Evolutionary conservation across 2,113 vertebrate genomes (phyloP).

Genomic region (Chaetorhynchus papuensis): DNA sequence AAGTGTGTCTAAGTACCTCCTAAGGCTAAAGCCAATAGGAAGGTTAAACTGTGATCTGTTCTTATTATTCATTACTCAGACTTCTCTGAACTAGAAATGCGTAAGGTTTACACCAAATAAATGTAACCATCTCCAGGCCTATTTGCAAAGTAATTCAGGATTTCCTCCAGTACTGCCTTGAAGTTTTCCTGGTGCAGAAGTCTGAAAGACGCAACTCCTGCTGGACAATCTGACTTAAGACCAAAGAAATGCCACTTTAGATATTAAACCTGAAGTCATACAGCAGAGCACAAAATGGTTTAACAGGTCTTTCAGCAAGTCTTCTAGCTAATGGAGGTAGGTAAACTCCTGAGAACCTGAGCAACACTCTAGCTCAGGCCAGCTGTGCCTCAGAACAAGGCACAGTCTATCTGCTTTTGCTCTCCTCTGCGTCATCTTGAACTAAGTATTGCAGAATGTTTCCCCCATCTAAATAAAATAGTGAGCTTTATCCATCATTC

Average conservation of each 20-base stretch:
- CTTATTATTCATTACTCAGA: neutral
- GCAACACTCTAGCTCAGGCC: neutral
- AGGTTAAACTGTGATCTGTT: neutral
- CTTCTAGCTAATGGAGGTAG: neutral
- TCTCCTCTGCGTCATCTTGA: neutral
- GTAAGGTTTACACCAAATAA: neutral
- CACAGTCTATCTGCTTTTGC: neutral
- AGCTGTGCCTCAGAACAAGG: neutral
- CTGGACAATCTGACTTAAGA: neutral
- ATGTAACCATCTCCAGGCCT: neutral
- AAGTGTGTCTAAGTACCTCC: constrained; percentile 10
- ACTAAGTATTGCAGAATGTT: neutral
- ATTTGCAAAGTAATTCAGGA: neutral
- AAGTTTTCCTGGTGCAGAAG: neutral
- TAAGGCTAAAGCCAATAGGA: neutral
- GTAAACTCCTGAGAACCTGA: neutral
- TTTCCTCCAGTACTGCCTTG: neutral
- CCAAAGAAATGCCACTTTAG: neutral
- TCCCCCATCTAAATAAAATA: neutral
- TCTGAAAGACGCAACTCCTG: neutral
- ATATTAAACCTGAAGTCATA: neutral
- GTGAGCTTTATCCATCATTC: rapidly evolving
- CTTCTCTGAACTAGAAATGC: neutral
- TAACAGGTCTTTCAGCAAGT: neutral
- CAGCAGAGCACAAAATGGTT: neutral